Evolutionary conservation across 2,888 invertebrate species (phyloP), one percentile per base, ranked within the genome.

Genomic region (Beris chalybata): DNA sequence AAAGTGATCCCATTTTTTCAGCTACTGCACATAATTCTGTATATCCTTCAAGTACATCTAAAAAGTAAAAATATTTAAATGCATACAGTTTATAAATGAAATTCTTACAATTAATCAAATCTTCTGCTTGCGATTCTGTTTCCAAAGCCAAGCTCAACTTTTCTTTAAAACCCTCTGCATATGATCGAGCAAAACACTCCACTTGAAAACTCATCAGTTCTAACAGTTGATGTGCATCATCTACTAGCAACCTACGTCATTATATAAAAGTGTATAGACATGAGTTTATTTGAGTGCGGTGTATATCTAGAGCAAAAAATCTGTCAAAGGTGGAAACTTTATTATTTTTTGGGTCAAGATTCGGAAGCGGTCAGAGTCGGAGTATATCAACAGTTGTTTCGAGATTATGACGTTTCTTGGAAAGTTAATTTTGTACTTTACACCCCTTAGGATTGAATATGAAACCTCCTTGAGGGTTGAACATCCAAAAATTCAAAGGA

Each of bases 201-300:
- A 86, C 84, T 76, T 87, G 86, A 71, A 85, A 84, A 74, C 88
- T 86, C 72, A 89, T 79, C 73, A 87, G 83, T 78, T 87, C 84
- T 74, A 87, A 86, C 70, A 89, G 78, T 73, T 87, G 85, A 76
- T 87, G 86, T 44, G 88, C 85, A 79, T 89, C 87, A 69, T 82
- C 78, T 59, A 81, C 80, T 74, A 84, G 82, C 65, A 85, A 76
- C 72, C 85, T 85, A 53, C 7, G 3, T 22, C 22, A 22, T 2
- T 22, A 22, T 22, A 22, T 22, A 22, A 22, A 22, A 22, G 22
- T 22, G 22, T 22, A 22, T 22, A 22, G 22, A 22, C 1, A 22
- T 22, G 22, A 22, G 22, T 22, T 22, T 22, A 22, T 22, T 22
- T 22, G 22, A 22, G 22, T 22, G 22, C 22, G 3, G 22, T 22